Base-by-base conservation (phyloP, 2,113 vertebrate genomes). In the Channa maculata region DNA sequence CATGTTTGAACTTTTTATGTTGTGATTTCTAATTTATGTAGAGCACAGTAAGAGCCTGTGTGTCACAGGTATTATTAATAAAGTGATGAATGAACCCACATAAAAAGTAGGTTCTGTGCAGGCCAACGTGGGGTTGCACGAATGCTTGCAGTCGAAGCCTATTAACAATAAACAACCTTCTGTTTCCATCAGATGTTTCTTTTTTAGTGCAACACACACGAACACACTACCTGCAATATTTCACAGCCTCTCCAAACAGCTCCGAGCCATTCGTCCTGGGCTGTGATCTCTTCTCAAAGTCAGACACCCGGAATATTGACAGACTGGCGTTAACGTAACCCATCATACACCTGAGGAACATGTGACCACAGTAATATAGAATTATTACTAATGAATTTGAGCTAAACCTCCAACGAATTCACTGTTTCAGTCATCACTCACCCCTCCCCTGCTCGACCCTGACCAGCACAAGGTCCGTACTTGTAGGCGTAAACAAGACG, bases 401-500 rank as follows among this genome's bases (percentile, higher is more conserved):
- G 24, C 24, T 24, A 24, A 24, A 24, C 24, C 24, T 24, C 24
- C 24, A 24, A 24, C 24, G 1, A 24, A 24, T 24, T 24, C 24
- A 24, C 24, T 24, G 24, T 24, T 24, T 24, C 24, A 1, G 24
- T 12, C 5, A 8, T 55, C 34, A 53, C 95, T 96, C 94, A 97
- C 96, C 96, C 96, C 89, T 97, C 94, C 77, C 96, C 96, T 41
- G 96, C 96, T 87, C 95, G 93, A 82, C 95, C 94, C 88, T 95
- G 95, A 60, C 96, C 95, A 0, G 96, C 96, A 88, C 97, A 99
- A 0, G 97, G 97, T 82, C 97, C 97, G 0, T 98, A 99, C 84
- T 96, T 97, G 87, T 98, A 99, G 51, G 96, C 95, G 50, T 98
- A 99, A 78, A 99, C 97, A 68, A 99, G 93, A 39, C 97, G 96